A percentile compares a stretch with the other conserved stretches of the same genome.
phyloP scores from a whole-genome alignment of 1,140 invertebrate genomes.

The Drosophila subobscura region DNA sequence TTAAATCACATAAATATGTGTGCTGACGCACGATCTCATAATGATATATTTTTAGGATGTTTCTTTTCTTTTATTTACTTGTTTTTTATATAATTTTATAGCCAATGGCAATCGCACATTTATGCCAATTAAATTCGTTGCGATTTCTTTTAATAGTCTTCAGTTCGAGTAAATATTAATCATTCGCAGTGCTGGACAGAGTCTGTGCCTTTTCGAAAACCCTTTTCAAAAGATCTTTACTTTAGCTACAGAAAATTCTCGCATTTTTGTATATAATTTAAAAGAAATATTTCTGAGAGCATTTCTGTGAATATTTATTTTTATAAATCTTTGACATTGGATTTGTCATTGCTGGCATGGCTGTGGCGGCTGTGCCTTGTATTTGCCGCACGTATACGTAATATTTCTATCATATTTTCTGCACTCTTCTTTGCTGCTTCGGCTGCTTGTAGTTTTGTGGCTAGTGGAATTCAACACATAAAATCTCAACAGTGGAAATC shows the following conservation, averaged over 20 bases:
- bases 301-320: conserved; percentile 77
- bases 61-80: not conserved
- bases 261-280: conserved; percentile 17
- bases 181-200: conserved; percentile 28
- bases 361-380: conserved; percentile 40
- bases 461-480: conserved; percentile 9
- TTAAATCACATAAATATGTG: conserved; percentile 54
- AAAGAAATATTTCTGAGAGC: conserved; percentile 28
- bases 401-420: conserved; percentile 59
- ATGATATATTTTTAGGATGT: conserved; percentile 52
- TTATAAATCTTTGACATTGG: conserved; percentile 83
- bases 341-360: conserved; percentile 75
- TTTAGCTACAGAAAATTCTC: not conserved
- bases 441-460: too few relatives aligned
- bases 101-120: conserved; percentile 53
- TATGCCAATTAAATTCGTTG: conserved; percentile 68
- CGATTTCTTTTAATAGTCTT: conserved; percentile 57
- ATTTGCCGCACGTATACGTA: conserved; percentile 68
- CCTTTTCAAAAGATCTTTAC: not conserved
- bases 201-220: not conserved
- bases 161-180: conserved; percentile 30
- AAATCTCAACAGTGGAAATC: conserved; percentile 30
- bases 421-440: conserved; percentile 9
- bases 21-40: conserved; percentile 65
- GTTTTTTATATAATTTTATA: conserved; percentile 51